A percentile compares a stretch with the other conserved stretches of the same genome.
These are phyloP conservation scores for Melanotaenia maccullochi DNA, from an alignment of 2,797 vertebrate species.

Conservation along the genomic window DNA sequence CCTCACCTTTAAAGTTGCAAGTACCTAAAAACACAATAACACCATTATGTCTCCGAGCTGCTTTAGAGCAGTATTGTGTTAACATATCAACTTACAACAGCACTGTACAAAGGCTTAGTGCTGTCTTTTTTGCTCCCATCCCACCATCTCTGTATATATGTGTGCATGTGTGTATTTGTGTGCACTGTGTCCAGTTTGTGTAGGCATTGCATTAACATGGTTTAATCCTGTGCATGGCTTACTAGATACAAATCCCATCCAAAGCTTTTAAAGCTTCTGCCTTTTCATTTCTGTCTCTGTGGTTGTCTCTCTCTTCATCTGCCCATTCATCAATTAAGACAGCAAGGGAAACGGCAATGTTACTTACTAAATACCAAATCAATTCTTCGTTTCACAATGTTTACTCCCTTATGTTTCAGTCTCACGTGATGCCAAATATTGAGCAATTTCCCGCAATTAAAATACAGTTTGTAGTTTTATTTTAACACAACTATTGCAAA, in stretches of 20 bases:
- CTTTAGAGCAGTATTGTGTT: constrained; percentile 19
- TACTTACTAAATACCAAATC: constrained; percentile 24
- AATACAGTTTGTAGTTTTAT: background rate
- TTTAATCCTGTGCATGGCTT: constrained; percentile 81
- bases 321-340: constrained; percentile 29
- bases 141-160: constrained; percentile 1
- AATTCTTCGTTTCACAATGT: background rate
- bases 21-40: background rate
- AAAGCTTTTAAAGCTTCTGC: constrained; percentile 81
- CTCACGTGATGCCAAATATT: background rate
- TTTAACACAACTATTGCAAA: background rate
- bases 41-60: background rate
- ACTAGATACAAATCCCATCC: constrained; percentile 81
- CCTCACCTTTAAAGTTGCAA: background rate
- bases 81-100: constrained; percentile 22
- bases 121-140: constrained; percentile 29
- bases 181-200: constrained; percentile 64
- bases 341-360: constrained; percentile 6
- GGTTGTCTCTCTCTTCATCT: constrained; percentile 5
- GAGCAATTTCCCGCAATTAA: background rate
- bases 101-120: constrained; percentile 30
- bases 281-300: constrained; percentile 72
- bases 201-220: constrained; percentile 80
- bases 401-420: background rate
- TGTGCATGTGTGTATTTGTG: constrained; percentile 28